Evolutionary conservation across 2,113 vertebrate species (phyloP).

Genomic region (Leucoraja erinaceus): DNA sequence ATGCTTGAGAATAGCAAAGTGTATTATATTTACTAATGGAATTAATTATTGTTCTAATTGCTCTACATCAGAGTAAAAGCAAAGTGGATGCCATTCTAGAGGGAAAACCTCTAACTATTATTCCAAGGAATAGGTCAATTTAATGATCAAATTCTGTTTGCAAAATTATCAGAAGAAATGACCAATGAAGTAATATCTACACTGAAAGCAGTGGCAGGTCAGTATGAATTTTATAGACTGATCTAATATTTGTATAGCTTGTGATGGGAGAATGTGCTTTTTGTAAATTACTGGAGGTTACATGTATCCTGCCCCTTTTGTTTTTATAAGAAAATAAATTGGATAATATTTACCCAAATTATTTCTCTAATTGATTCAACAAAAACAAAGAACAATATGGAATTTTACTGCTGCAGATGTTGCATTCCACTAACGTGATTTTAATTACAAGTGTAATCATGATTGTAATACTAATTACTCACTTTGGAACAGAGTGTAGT

Average conservation of each 20-base stretch:
- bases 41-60: conserved; percentile 14
- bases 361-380: background rate
- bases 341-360: background rate
- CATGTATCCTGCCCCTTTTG: background rate
- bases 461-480: background rate
- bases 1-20: background rate
- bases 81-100: conserved; percentile 48
- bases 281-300: background rate
- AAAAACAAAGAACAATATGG: background rate
- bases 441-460: background rate
- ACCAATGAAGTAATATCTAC: conserved; percentile 30
- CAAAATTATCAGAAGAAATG: conserved; percentile 47
- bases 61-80: conserved; percentile 48
- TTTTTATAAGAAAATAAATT: background rate
- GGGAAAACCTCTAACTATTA: conserved; percentile 43
- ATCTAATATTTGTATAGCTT: background rate
- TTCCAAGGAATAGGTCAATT: conserved; percentile 49
- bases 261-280: background rate
- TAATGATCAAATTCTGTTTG: conserved; percentile 46
- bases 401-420: background rate
- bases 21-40: background rate
- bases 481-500: background rate
- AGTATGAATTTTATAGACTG: background rate
- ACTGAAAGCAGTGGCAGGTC: conserved; percentile 44
- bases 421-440: background rate